Evolutionary conservation across 1,140 invertebrate genomes (phyloP).

Genomic region (Pogonognathellus flavescens): DNA sequence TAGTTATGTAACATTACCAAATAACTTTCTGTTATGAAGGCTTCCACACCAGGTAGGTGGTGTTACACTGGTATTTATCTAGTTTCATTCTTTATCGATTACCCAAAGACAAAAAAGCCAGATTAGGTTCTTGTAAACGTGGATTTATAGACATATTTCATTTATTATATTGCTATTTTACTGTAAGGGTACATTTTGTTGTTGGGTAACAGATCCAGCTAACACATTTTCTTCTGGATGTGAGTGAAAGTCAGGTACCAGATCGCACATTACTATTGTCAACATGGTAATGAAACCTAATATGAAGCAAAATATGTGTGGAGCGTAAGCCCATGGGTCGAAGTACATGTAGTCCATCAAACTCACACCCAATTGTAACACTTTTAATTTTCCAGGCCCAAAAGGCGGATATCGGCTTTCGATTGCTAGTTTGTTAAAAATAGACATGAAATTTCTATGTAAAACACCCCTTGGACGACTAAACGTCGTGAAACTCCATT

Average conservation of each 20-base stretch:
- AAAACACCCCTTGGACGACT: constrained; percentile 71
- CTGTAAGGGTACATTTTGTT: too few relatives aligned
- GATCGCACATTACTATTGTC: neutral
- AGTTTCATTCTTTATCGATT: too few relatives aligned
- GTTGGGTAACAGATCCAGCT: too few relatives aligned
- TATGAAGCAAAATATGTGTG: constrained; percentile 39
- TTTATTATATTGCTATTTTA: too few relatives aligned
- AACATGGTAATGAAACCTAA: constrained; percentile 33
- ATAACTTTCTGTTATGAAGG: too few relatives aligned
- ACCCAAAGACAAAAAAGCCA: too few relatives aligned
- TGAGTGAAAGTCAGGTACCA: neutral
- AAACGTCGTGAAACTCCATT: constrained; percentile 91
- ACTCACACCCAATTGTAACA: neutral
- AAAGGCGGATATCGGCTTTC: constrained; percentile 55
- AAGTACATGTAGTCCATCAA: constrained; percentile 3
- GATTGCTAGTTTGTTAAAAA: constrained; percentile 17
- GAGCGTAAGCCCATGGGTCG: constrained; percentile 3
- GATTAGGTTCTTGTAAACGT: too few relatives aligned
- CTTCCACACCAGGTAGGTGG: too few relatives aligned
- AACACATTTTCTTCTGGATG: neutral
- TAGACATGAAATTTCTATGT: constrained; percentile 23
- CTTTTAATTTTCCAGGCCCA: neutral
- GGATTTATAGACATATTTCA: too few relatives aligned
- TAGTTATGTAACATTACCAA: too few relatives aligned
- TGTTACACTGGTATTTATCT: too few relatives aligned